A percentile compares a stretch with the other conserved stretches of the same genome.
Conservation (phyloP, 2,113 vertebrate species). For the Mola mola region DNA sequence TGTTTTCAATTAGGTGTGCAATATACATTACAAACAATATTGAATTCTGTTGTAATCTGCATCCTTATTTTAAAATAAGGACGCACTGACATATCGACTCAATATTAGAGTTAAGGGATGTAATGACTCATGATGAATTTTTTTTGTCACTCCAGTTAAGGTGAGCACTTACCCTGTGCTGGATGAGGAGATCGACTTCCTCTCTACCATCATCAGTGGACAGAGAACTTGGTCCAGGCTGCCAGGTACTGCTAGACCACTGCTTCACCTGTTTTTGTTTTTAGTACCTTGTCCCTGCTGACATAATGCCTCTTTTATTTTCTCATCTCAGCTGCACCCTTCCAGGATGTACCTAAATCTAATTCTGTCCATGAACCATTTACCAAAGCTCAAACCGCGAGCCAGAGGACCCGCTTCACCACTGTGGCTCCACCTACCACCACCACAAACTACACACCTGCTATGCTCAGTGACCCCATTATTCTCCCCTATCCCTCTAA, state of each 20-base stretch:
- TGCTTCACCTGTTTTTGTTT: neutral
- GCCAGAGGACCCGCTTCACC: slow-evolving; percentile 20
- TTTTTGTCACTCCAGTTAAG: slow-evolving; percentile 51
- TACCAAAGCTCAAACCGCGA: slow-evolving; percentile 21
- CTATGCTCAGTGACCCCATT: slow-evolving; percentile 70
- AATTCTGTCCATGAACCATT: slow-evolving; percentile 14
- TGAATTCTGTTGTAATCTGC: too few species aligned
- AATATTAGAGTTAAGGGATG: too few species aligned
- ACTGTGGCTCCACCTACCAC: neutral
- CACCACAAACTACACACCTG: slow-evolving; percentile 38
- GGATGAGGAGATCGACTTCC: slow-evolving; percentile 89
- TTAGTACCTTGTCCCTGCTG: neutral
- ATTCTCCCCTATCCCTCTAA: slow-evolving; percentile 70
- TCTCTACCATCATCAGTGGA: slow-evolving; percentile 84
- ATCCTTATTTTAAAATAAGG: too few species aligned
- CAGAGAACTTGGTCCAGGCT: slow-evolving; percentile 67
- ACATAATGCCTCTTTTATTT: neutral
- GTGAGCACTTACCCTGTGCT: slow-evolving; percentile 71
- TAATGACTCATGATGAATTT: too few species aligned
- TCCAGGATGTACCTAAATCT: slow-evolving; percentile 21
- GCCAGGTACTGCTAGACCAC: slow-evolving; percentile 64
- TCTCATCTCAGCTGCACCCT: slow-evolving; percentile 33
- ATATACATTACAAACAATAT: too few species aligned
- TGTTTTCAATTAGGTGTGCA: too few species aligned
- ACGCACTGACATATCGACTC: too few species aligned